Evolutionary conservation across 2,113 vertebrate species (phyloP).

Genomic region (Serilophus lunatus): DNA sequence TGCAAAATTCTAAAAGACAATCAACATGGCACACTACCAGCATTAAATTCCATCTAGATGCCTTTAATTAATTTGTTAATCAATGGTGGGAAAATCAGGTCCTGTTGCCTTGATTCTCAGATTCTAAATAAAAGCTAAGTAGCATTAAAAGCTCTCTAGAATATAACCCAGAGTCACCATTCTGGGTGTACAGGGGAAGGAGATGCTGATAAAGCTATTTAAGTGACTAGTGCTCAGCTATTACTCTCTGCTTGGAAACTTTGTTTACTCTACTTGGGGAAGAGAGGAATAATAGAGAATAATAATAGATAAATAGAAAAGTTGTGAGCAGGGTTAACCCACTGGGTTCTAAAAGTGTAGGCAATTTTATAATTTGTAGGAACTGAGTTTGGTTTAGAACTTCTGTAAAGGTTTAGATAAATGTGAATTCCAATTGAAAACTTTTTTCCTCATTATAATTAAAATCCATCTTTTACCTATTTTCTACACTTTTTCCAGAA

Average conservation of each 20-base stretch:
- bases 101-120: slow-evolving; percentile 64
- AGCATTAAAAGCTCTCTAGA: slow-evolving; percentile 50
- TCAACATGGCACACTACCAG: slow-evolving; percentile 51
- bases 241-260: background rate
- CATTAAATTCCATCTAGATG: slow-evolving; percentile 33
- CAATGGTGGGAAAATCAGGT: slow-evolving; percentile 45
- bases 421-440: background rate
- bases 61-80: slow-evolving; percentile 72
- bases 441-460: background rate
- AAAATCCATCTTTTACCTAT: background rate
- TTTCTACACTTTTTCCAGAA: background rate
- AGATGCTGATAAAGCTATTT: background rate
- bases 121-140: slow-evolving; percentile 69
- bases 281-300: background rate
- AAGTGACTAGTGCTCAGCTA: background rate
- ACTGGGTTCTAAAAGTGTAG: background rate
- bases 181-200: background rate
- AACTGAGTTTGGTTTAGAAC: background rate
- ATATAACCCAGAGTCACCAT: slow-evolving; percentile 54
- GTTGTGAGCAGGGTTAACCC: background rate
- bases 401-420: background rate
- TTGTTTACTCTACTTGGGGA: background rate
- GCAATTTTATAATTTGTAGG: background rate
- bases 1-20: slow-evolving; percentile 31
- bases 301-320: background rate